Conservation (phyloP, 2,888 invertebrate genomes). For the Lacanobia wlatinum region DNA sequence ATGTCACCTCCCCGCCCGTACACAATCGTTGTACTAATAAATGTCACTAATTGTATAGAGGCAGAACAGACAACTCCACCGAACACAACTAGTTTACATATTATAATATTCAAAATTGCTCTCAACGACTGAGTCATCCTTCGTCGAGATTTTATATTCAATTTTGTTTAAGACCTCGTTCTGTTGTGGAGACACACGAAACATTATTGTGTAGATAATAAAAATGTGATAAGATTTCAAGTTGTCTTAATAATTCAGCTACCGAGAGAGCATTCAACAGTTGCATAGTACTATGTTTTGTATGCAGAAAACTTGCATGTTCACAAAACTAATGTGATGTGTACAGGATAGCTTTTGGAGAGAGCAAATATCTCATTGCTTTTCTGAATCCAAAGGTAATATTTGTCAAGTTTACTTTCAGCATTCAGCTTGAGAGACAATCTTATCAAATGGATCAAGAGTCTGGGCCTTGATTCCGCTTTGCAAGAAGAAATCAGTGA, state of each 20-base stretch:
- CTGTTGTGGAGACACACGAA: constrained; percentile 51
- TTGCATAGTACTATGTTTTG: background rate
- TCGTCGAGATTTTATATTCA: constrained; percentile 82
- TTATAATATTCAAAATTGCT: constrained; percentile 89
- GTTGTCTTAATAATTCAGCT: background rate
- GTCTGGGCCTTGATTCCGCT: background rate
- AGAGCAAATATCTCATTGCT: background rate
- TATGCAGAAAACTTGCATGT: background rate
- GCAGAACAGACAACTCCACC: constrained; percentile 77
- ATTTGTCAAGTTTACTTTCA: background rate
- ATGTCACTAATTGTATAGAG: constrained; percentile 86
- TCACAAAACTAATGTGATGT: background rate
- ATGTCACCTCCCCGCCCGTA: constrained; percentile 61
- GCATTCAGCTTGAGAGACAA: background rate
- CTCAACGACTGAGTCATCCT: constrained; percentile 88
- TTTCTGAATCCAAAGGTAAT: background rate
- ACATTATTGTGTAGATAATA: constrained; percentile 43
- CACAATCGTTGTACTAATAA: constrained; percentile 85
- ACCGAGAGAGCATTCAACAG: background rate
- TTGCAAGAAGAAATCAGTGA: constrained; percentile 5
- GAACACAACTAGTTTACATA: constrained; percentile 88
- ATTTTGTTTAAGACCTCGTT: constrained; percentile 80
- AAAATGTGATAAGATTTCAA: constrained; percentile 4
- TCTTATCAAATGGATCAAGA: background rate
- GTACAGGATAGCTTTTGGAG: background rate